Base-by-base conservation (phyloP, 2,888 invertebrate species). In the Pemphredon lugubris region DNA sequence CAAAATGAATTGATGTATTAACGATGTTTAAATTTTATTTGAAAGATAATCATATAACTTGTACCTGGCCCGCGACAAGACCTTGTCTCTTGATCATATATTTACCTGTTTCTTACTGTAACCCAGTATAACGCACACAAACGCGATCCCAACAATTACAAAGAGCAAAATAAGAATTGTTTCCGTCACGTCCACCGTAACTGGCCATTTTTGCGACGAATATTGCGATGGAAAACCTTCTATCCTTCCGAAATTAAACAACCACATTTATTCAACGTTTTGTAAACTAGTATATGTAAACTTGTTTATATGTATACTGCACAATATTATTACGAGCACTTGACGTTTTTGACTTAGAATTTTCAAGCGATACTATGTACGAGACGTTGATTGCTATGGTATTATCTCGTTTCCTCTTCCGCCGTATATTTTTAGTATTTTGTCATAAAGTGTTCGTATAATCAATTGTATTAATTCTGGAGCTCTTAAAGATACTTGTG, bases 111-210 rank as follows among this genome's bases (percentile, higher is more conserved):
- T 80, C 32, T 79, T 75, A 5, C 73, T 78, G 51, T 80, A 84
- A 11, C 89, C 88, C 1, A 89, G 89, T 40, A 90, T 69, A n/a
- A 90, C 82, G 45, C 90, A 78, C 23, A 84, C 81, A 73, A 90
- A 90, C 50, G 89, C 87, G 16, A 90, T 40, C 18, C 83, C 85
- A 18, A 91, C 59, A 61, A 91, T 89, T 11, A 90, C 47, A 77
- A 91, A 90, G 3, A 90, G 85, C 1, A 83, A 70, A 21, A 91
- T 87, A 37, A 91, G 84, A 11, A 90, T 90, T 1, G 86, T 86
- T 73, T 90, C 90, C n/a, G 91, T 71, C n/a, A 91, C 87, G 77
- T 92, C 91, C 0, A 90, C 86, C 1, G 89, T 89, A 11, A 90
- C 91, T 1, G 91, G 82, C 1, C 89, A 90, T 58, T 87, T 83